These are phyloP conservation scores for Pollenia labialis DNA, from an alignment of 2,888 invertebrate genomes.

Conservation along the genomic window DNA sequence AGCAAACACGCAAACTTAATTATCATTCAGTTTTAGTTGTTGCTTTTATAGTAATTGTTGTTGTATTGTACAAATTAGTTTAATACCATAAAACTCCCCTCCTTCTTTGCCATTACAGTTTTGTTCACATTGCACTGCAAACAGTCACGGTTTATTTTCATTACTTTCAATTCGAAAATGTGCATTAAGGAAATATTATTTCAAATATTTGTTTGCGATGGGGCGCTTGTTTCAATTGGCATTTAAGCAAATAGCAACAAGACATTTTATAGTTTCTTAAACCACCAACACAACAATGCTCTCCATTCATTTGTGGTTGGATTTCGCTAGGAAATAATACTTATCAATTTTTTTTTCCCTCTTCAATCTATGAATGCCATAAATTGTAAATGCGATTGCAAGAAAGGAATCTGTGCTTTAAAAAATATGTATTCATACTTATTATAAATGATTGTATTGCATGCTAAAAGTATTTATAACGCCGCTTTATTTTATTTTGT, in stretches of 20 bases:
- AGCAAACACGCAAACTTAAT: slow-evolving; percentile 55
- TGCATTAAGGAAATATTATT: slow-evolving; percentile 56
- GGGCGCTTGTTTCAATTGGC: slow-evolving; percentile 57
- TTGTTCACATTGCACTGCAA: background rate
- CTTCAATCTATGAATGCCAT: too few relatives aligned
- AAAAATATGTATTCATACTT: background rate
- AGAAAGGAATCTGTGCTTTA: slow-evolving; percentile 12
- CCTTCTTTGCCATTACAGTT: background rate
- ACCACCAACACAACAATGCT: slow-evolving; percentile 12
- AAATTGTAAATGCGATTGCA: too few relatives aligned
- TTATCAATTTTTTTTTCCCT: background rate
- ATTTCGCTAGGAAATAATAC: background rate
- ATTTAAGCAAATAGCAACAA: slow-evolving; percentile 57
- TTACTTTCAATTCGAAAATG: slow-evolving; percentile 11
- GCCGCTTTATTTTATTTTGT: background rate
- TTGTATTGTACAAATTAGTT: slow-evolving; percentile 55
- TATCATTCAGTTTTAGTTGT: slow-evolving; percentile 41
- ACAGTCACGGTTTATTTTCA: slow-evolving; percentile 1
- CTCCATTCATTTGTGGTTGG: slow-evolving; percentile 13
- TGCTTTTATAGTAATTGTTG: slow-evolving; percentile 4
- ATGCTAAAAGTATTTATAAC: slow-evolving; percentile 2
- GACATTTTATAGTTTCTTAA: slow-evolving; percentile 32
- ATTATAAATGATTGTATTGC: background rate
- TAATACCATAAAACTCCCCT: slow-evolving; percentile 28
- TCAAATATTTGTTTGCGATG: slow-evolving; percentile 12